phyloP scores from a whole-genome alignment of 2,797 vertebrate species.

The Cyclopterus lumpus region DNA sequence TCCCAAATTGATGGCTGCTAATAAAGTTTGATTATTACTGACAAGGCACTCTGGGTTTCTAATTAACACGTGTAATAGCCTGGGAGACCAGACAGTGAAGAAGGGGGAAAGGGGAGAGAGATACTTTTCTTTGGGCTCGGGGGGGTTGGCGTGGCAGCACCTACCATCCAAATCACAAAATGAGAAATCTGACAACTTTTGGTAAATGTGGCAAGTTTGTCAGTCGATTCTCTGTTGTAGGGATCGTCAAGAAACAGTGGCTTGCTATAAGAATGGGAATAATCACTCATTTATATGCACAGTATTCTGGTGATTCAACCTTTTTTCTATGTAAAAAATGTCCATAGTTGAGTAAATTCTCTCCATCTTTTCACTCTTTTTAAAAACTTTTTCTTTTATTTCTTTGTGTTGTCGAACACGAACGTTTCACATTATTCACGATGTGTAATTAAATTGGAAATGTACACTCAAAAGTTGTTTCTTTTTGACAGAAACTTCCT shows the following conservation, averaged over 20 bases:
- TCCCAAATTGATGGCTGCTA: conserved; percentile 66
- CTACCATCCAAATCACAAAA: conserved; percentile 37
- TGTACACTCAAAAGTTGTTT: not conserved
- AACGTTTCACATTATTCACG: not conserved
- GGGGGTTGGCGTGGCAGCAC: conserved; percentile 14
- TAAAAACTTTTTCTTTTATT: not conserved
- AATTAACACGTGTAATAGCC: conserved; percentile 64
- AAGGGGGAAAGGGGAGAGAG: not conserved
- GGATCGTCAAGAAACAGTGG: not conserved
- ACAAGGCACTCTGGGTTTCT: conserved; percentile 61
- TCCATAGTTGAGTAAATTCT: not conserved
- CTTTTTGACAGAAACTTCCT: not conserved
- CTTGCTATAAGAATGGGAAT: not conserved
- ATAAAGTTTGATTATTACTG: conserved; percentile 76
- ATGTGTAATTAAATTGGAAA: not conserved
- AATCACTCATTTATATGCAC: not conserved
- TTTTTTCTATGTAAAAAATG: not conserved
- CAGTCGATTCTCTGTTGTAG: conserved; percentile 8
- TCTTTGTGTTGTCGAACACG: not conserved
- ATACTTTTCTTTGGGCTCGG: conserved; percentile 36
- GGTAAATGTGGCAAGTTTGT: conserved; percentile 16
- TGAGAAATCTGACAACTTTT: conserved; percentile 11
- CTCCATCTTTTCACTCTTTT: not conserved
- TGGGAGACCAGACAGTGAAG: conserved; percentile 33
- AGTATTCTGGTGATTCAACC: not conserved